Evolutionary conservation across 2,888 invertebrate species (phyloP), one percentile per base, ranked within the genome.

Genomic region (Synanthedon vespiformis): DNA sequence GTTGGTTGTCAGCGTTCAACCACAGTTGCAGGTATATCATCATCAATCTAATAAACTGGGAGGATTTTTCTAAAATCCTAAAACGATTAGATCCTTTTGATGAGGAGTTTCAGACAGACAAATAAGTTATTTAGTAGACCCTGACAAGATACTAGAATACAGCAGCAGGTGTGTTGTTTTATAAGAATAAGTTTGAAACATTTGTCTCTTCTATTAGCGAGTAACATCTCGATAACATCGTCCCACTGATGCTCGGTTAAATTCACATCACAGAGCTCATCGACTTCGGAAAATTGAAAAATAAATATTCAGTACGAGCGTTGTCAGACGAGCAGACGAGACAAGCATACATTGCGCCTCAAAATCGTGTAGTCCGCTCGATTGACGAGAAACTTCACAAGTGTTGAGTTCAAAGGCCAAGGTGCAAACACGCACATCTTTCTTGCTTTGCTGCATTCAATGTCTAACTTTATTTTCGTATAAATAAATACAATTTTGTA

Each of bases 1-100:
- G 56, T 86, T 94, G 40, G 89, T 89, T 41, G 91, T 90, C 18
- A 89, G 89, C 56, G 89, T 92, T 18, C 88, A 91, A 51, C 92
- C 92, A 1, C 89, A 89, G 58, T 70, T 90, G 50, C 90, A 90
- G 85, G 90, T 90, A 65, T 5, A 5, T 22, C n/a, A 11, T 44
- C 8, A 5, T 44, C 52, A 61, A 53, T 12, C 27, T 34, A 8
- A 34, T 34, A 52, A 34, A 34, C 0, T 6, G 3, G 10, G 34
- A 34, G 2, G 2, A 34, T 34, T 8, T 34, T 34, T 34, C 10
- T 6, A 34, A 10, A 34, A 34, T 34, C 27, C 8, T 34, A 34
- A 10, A 34, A 10, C 3, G 10, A 10, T 10, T 34, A 34, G 34
- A 34, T 10, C 34, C 27, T 34, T 34, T 34, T 34, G 6, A 10